Percentiles rank a stretch among this genome's conserved stretches.
Conservation (phyloP, 2,797 vertebrate species). For the Synanceia verrucosa region DNA sequence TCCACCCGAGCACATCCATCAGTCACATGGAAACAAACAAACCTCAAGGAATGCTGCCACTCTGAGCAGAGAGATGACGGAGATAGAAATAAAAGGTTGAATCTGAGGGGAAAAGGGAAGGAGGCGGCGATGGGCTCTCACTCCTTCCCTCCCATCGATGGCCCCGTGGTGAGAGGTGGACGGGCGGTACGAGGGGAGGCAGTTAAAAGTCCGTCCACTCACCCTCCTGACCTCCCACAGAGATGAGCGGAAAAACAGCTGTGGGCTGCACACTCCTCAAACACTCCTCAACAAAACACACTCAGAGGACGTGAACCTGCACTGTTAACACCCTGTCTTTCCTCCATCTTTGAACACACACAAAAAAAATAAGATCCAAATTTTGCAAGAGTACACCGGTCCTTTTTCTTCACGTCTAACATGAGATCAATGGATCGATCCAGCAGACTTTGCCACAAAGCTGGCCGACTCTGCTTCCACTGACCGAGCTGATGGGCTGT, state of each 20-base stretch:
- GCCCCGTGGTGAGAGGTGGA: constrained; percentile 25
- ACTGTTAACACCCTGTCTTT: constrained; percentile 23
- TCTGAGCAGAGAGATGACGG: constrained; percentile 39
- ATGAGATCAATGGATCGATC: no score
- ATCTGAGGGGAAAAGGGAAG: constrained; percentile 26
- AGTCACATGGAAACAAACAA: constrained; percentile 66
- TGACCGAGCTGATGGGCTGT: constrained; percentile 19
- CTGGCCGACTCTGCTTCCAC: constrained; percentile 29
- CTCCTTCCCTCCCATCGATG: constrained; percentile 29
- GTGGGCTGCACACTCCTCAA: constrained; percentile 57
- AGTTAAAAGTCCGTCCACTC: constrained; percentile 70
- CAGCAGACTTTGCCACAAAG: constrained; percentile 46
- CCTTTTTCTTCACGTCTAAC: no score
- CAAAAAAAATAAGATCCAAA: background rate
- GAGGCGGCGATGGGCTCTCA: constrained; percentile 4
- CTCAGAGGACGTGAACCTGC: constrained; percentile 46
- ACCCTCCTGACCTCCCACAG: constrained; percentile 58
- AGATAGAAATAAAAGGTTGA: constrained; percentile 33
- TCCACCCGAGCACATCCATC: constrained; percentile 52
- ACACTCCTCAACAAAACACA: constrained; percentile 31
- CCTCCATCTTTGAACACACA: background rate
- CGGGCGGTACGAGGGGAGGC: constrained; percentile 34
- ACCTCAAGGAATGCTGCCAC: constrained; percentile 59
- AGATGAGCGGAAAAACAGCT: constrained; percentile 75
- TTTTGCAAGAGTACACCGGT: no score